Conservation (phyloP, 2,113 vertebrate genomes). For the Engraulis encrasicolus region DNA sequence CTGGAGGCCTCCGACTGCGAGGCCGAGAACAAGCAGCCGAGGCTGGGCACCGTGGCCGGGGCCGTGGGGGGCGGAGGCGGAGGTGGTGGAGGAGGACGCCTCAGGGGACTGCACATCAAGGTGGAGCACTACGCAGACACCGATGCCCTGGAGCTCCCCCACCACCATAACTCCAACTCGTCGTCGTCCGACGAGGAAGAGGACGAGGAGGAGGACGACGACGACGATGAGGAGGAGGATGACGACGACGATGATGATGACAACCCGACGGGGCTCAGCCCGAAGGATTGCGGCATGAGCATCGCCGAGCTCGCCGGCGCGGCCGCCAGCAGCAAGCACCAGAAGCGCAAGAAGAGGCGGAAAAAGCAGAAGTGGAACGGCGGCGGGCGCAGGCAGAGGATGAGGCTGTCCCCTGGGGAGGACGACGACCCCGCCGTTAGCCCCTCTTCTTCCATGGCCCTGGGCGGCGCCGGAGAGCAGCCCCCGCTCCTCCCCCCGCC, state of each 20-base stretch:
- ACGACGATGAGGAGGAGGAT: slow-evolving; percentile 81
- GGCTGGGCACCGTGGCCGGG: too few species aligned
- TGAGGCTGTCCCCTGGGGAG: slow-evolving; percentile 87
- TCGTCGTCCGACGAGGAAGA: slow-evolving; percentile 90
- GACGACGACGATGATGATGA: slow-evolving; percentile 83
- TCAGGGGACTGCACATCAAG: slow-evolving; percentile 95
- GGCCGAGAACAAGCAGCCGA: slow-evolving; percentile 80
- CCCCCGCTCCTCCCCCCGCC: slow-evolving; percentile 84
- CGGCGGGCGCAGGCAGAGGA: slow-evolving; percentile 80
- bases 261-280: slow-evolving; percentile 78
- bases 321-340: slow-evolving; percentile 82
- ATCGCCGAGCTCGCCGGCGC: slow-evolving; percentile 71
- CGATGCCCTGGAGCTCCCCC: slow-evolving; percentile 85
- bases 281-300: slow-evolving; percentile 82
- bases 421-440: slow-evolving; percentile 54
- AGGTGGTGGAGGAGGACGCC: too few species aligned
- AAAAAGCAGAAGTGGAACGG: slow-evolving; percentile 95
- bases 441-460: slow-evolving; percentile 82
- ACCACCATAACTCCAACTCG: slow-evolving; percentile 85
- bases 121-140: slow-evolving; percentile 94
- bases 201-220: slow-evolving; percentile 80
- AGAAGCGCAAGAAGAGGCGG: slow-evolving; percentile 91
- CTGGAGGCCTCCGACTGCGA: slow-evolving; percentile 92
- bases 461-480: slow-evolving; percentile 81
- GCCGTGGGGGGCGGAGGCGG: too few species aligned